Conservation (phyloP, 2,888 invertebrate genomes). For the Ceramica pisi region DNA sequence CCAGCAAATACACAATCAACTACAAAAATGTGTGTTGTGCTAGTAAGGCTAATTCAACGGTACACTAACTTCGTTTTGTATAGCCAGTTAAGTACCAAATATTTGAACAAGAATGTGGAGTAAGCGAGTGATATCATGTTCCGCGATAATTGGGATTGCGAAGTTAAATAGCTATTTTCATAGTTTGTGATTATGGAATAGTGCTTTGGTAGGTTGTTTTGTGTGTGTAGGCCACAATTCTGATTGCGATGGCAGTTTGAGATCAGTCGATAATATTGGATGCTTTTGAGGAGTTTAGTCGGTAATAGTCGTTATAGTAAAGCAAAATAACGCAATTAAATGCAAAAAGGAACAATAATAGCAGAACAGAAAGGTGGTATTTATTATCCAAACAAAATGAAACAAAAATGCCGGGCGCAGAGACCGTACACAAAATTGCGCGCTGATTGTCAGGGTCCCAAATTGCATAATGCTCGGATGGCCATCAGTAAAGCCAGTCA, state of each 20-base stretch:
- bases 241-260: conserved; percentile 2
- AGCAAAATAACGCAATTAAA: not conserved
- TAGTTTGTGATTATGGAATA: conserved; percentile 31
- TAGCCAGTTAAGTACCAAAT: conserved; percentile 49
- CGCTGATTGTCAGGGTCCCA: conserved; percentile 29
- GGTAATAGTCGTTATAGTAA: not conserved
- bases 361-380: not conserved
- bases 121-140: conserved; percentile 48
- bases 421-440: conserved; percentile 30
- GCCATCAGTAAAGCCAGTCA: conserved; percentile 42
- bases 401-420: conserved; percentile 18
- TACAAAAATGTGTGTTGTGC: conserved; percentile 33
- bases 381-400: conserved; percentile 26
- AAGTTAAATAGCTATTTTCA: conserved; percentile 49
- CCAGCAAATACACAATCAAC: conserved; percentile 36
- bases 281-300: not conserved
- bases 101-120: conserved; percentile 62
- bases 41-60: conserved; percentile 43
- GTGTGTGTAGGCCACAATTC: not conserved
- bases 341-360: not conserved
- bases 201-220: not conserved
- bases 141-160: conserved; percentile 59
- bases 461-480: conserved; percentile 46
- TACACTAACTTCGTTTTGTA: conserved; percentile 48
- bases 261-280: not conserved